Conservation (phyloP, 2,797 vertebrate genomes). For the Luscinia luscinia region DNA sequence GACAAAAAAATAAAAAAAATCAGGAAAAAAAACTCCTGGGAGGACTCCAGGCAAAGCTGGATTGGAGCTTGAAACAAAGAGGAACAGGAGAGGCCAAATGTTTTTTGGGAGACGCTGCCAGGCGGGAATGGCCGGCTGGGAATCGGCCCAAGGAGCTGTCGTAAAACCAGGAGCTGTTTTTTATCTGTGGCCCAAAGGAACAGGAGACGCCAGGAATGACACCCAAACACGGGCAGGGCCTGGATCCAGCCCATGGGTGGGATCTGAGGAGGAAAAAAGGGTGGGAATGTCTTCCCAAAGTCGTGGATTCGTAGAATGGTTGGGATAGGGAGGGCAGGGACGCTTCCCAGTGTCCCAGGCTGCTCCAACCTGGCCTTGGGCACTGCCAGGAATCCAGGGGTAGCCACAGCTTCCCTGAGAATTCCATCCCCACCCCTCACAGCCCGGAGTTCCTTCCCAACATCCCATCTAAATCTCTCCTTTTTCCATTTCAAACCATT, state of each 20-base stretch:
- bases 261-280: accelerated
- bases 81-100: neutral
- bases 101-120: neutral
- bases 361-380: neutral
- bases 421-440: neutral
- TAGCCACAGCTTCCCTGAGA: neutral
- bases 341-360: accelerated
- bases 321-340: neutral
- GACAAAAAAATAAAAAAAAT: neutral
- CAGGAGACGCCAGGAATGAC: accelerated
- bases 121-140: neutral
- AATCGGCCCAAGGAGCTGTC: neutral
- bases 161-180: neutral
- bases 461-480: neutral
- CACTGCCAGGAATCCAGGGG: neutral
- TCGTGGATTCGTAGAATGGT: accelerated
- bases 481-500: neutral
- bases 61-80: neutral
- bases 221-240: neutral
- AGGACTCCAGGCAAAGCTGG: neutral
- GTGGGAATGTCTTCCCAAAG: neutral
- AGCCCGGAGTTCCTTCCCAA: neutral
- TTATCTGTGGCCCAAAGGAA: neutral
- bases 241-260: accelerated
- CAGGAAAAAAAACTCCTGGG: neutral